Percentiles rank a stretch among this genome's conserved stretches.
Conservation (phyloP, 2,113 vertebrate genomes). For the Bothrops jararaca region DNA sequence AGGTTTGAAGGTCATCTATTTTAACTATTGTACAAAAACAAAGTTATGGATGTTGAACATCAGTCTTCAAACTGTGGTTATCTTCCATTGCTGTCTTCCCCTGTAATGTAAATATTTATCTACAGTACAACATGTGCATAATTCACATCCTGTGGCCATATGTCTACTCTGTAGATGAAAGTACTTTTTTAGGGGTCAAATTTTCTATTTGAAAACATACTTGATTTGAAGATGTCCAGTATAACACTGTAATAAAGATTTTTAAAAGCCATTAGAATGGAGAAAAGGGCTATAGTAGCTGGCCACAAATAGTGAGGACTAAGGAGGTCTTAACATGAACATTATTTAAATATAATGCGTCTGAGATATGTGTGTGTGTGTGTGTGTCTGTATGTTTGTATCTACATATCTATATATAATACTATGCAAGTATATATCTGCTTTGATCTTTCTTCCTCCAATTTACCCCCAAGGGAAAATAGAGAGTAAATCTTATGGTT, state of each 20-base stretch:
- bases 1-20: neutral
- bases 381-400: neutral
- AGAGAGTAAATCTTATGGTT: neutral
- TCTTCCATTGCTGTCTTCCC: neutral
- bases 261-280: neutral
- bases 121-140: neutral
- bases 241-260: neutral
- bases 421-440: neutral
- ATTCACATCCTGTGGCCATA: neutral
- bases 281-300: neutral
- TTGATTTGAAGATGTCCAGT: neutral
- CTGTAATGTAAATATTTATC: neutral
- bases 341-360: neutral
- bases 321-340: neutral
- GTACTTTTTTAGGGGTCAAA: neutral
- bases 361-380: neutral
- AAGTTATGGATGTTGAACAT: too few species aligned
- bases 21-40: neutral
- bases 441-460: neutral
- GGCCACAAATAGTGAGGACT: neutral
- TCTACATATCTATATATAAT: neutral
- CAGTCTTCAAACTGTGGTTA: neutral
- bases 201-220: neutral
- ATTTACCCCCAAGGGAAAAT: neutral
- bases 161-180: neutral